These are phyloP conservation scores for Nyctereutes procyonoides DNA, from an alignment of 2,113 vertebrate species.

Conservation along the genomic window DNA sequence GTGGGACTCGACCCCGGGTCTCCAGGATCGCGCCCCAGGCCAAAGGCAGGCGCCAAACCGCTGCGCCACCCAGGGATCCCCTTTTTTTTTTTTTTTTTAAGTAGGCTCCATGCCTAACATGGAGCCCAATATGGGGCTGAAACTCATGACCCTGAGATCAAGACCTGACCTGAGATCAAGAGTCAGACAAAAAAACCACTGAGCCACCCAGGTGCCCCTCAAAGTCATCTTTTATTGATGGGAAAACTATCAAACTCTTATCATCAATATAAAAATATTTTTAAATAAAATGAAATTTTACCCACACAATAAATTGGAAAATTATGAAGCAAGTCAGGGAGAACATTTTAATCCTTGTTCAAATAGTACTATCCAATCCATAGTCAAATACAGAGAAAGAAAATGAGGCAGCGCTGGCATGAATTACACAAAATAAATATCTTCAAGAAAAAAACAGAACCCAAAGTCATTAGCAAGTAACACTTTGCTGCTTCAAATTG, in stretches of 20 bases:
- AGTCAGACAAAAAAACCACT: not conserved
- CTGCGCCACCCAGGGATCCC: too few relatives aligned
- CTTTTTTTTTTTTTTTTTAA: not conserved
- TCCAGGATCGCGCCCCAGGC: too few relatives aligned
- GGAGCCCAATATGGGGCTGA: not conserved
- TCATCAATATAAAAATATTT: not conserved
- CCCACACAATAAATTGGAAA: not conserved
- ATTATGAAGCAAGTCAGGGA: not conserved
- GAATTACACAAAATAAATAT: not conserved
- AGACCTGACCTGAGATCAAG: not conserved
- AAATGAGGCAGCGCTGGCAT: not conserved
- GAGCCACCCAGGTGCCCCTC: not conserved
- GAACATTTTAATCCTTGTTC: not conserved
- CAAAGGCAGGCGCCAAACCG: too few relatives aligned
- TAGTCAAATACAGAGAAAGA: not conserved
- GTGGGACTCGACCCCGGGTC: too few relatives aligned
- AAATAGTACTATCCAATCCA: not conserved
- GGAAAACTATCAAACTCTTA: not conserved
- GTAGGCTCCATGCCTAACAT: not conserved
- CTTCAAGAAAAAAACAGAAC: not conserved
- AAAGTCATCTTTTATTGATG: not conserved
- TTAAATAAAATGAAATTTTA: not conserved
- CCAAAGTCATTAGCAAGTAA: not conserved
- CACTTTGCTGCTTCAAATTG: not conserved
- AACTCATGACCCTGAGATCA: not conserved